These are phyloP conservation scores for Campylomormyrus numenius DNA, from an alignment of 2,113 vertebrate genomes.

Conservation along the genomic window DNA sequence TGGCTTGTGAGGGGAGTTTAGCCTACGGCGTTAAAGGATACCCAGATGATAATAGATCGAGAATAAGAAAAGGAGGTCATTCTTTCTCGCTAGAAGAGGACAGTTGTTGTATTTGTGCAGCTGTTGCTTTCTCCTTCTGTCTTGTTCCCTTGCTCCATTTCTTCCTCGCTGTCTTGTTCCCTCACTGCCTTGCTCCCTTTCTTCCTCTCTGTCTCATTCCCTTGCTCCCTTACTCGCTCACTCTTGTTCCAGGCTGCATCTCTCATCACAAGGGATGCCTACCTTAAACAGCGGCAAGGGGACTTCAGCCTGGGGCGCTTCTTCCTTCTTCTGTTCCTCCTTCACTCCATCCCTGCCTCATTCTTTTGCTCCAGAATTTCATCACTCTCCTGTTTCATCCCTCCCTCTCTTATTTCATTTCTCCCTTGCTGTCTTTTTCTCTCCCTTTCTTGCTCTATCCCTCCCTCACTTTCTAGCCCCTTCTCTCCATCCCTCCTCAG, in stretches of 20 bases:
- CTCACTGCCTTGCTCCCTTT: neutral
- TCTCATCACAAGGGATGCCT: slow-evolving; percentile 1
- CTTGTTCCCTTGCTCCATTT: neutral
- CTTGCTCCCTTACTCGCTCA: neutral
- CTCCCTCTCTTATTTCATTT: neutral
- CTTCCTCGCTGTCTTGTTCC: neutral
- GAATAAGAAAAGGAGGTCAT: neutral
- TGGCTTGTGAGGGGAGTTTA: neutral
- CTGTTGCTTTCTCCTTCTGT: neutral
- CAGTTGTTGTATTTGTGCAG: neutral
- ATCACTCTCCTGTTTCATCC: neutral
- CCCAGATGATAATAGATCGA: neutral
- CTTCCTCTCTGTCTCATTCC: neutral
- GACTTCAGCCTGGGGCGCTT: neutral
- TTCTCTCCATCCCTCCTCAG: neutral
- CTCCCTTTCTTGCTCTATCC: neutral
- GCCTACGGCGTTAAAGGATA: neutral
- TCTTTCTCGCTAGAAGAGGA: neutral
- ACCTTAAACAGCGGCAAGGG: neutral
- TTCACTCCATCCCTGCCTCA: neutral
- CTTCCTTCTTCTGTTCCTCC: neutral
- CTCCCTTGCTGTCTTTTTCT: neutral
- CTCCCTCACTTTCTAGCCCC: neutral
- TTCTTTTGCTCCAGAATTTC: neutral
- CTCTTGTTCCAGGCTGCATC: slow-evolving; percentile 18